These are phyloP conservation scores for Agrypnus murinus DNA, from an alignment of 2,888 invertebrate species.

Conservation along the genomic window DNA sequence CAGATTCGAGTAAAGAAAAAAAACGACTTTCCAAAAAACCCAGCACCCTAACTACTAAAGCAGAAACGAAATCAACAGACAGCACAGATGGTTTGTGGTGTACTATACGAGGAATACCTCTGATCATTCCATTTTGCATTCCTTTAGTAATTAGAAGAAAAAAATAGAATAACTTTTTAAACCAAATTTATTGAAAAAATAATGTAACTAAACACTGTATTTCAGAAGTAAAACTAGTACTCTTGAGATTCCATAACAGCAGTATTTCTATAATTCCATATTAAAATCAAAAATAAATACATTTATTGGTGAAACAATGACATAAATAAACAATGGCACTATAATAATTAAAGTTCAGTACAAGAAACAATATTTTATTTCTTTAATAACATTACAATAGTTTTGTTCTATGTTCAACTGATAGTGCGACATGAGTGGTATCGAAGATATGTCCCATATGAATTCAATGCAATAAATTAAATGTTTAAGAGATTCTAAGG, in stretches of 20 bases:
- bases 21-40: not conserved
- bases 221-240: not conserved
- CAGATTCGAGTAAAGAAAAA: no score
- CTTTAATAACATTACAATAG: not conserved
- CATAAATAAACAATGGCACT: constrained; percentile 16
- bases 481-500: constrained; percentile 3
- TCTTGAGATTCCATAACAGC: not conserved
- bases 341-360: constrained; percentile 22
- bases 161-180: constrained; percentile 34
- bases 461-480: no score
- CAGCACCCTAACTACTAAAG: not conserved
- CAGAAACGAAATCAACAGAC: constrained; percentile 59
- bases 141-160: constrained; percentile 52
- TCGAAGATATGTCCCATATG: no score
- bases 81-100: no score
- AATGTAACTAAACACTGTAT: not conserved
- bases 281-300: constrained; percentile 16
- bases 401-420: no score
- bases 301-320: constrained; percentile 3
- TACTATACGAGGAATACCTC: constrained; percentile 52
- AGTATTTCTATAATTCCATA: constrained; percentile 3
- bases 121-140: constrained; percentile 56
- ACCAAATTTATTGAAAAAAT: constrained; percentile 3
- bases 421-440: no score
- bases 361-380: constrained; percentile 1